phyloP scores from a whole-genome alignment of 2,888 invertebrate species.

The Hirtodrosophila duncani region DNA sequence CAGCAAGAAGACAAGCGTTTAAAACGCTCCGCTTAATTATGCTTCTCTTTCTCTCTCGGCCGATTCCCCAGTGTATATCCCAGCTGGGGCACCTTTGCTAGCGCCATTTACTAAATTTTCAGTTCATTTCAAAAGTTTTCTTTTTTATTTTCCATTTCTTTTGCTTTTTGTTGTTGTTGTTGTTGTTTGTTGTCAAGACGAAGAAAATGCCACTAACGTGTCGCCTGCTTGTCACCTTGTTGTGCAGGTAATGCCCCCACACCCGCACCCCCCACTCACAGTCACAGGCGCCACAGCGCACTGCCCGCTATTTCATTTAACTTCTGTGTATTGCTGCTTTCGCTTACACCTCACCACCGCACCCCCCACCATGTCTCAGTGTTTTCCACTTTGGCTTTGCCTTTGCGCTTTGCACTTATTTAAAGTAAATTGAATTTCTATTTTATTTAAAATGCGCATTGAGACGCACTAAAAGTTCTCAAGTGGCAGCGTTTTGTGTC shows the following conservation, averaged over 20 bases:
- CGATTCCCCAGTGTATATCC: constrained; percentile 43
- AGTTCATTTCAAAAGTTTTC: constrained; percentile 67
- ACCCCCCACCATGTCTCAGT: not conserved
- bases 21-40: constrained; percentile 70
- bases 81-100: constrained; percentile 48
- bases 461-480: constrained; percentile 72
- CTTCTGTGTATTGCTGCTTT: too few species aligned
- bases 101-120: constrained; percentile 69
- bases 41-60: constrained; percentile 37
- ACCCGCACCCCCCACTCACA: not conserved
- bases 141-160: constrained; percentile 14
- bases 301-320: too few species aligned
- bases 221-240: constrained; percentile 33
- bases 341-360: too few species aligned
- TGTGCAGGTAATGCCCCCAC: not conserved
- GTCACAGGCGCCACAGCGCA: too few species aligned
- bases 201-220: constrained; percentile 38
- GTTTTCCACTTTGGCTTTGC: too few species aligned
- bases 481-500: constrained; percentile 55
- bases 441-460: constrained; percentile 73
- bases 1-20: constrained; percentile 43
- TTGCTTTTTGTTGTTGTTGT: not conserved
- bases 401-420: constrained; percentile 53
- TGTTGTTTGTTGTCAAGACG: constrained; percentile 10
- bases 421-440: constrained; percentile 72